Evolutionary conservation across 2,888 invertebrate genomes (phyloP), one percentile per base, ranked within the genome.

Genomic region (Alloplasta piceator): DNA sequence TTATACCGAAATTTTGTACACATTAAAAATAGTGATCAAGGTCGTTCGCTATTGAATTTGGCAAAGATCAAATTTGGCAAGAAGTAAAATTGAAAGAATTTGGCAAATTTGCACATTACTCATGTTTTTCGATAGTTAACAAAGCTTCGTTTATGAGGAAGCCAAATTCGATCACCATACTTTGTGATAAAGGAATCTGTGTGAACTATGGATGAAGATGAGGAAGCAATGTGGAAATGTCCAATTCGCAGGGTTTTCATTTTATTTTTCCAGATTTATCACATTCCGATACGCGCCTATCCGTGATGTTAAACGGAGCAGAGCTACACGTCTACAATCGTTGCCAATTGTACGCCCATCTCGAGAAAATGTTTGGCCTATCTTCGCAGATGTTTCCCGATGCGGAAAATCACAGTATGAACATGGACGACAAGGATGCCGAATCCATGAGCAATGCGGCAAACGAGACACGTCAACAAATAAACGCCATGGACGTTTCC

Each of bases 281-380:
- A 2, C 98, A 98, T 93, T 98, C 97, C 39, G 98, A 98, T 92
- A 98, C 98, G 6, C 95, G 98, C 73, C 93, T 98, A 48, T 98
- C 98, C 36, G 96, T 98, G 64, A 96, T 98, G 94, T 92, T 99
- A 78, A 98, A 98, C 92, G 98, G 98, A 1, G 97, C 98, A 89
- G 99, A 99, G 92, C 93, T 98, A 82, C 99, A 99, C 92, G 95
- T 98, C 63, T 99, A 98, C 93, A 99, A 99, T 93, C 95, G 98
- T 84, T 97, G 98, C 75, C 94, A 96, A 84, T 93, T 98, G 12
- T 99, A 98, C 93, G 95, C 96, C 85, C 95, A 95, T 90, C 93
- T 99, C 76, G 98, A 98, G 92, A 96, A 96, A 92, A 94, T 96
- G 9, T 98, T 99, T 93, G 98, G 97, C 58, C 93, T 98, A 38